Base-by-base conservation (phyloP, 1,140 invertebrate species). In the Ceratina australensis region DNA sequence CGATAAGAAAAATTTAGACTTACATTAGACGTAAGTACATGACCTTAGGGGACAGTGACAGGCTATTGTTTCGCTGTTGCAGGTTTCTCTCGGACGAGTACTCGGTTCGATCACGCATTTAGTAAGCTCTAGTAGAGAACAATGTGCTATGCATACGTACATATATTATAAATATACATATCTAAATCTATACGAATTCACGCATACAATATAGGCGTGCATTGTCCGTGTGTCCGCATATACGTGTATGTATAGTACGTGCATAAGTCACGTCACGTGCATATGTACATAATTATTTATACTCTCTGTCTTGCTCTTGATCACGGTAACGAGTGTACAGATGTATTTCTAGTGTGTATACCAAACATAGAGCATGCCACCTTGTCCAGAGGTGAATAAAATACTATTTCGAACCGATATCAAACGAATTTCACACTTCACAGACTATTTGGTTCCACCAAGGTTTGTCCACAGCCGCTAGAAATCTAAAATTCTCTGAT, bases 51-150 rank as follows among this genome's bases (percentile, higher is more conserved):
- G 83, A 72, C 89, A 90, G 90, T 92, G 90, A 92, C 90, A 90
- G 90, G 88, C 83, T 91, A 78, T 92, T 91, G 79, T 92, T 92
- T 92, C 88, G 90, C 88, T 92, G 91, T 92, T 92, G 89, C 91
- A 92, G 91, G 91, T 91, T 91, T 91, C 90, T 91, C 90, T 90
- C 90, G 90, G 90, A 92, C 90, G 90, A 91, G 89, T 92, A 92
- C 91, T 92, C 91, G 89, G 88, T 91, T 91, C 91, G 90, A 91
- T 90, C 91, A 91, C 91, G 91, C 88, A 92, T 92, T 92, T 92
- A 92, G 91, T 92, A 92, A 92, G 91, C 90, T 90, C 88, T 90
- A 87, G 85, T 91, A 91, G 89, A 90, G 85, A 89, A 90, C 83
- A 88, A 88, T 92, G 84, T 90, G 85, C 89, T 91, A 84, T 90